Conservation (phyloP, 2,113 vertebrate genomes). For the Zosterops hypoxanthus region DNA sequence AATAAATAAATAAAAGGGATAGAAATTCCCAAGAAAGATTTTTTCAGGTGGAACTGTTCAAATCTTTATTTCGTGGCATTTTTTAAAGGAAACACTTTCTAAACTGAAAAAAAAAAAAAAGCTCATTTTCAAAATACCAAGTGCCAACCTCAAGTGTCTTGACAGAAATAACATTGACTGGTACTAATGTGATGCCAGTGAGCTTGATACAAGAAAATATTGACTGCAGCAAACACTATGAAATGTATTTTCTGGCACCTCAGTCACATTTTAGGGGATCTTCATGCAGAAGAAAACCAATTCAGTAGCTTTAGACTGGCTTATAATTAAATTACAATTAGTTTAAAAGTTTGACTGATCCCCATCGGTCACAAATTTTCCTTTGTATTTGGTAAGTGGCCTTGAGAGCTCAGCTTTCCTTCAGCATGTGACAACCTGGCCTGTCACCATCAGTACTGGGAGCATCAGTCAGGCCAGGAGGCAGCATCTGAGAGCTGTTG, state of each 20-base stretch:
- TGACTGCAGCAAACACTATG: background rate
- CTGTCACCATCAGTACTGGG: background rate
- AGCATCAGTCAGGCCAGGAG: background rate
- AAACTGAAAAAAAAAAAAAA: background rate
- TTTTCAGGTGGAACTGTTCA: background rate
- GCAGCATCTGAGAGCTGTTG: background rate
- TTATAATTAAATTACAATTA: background rate
- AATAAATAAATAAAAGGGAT: background rate
- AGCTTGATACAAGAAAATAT: background rate
- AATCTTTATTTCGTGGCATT: background rate
- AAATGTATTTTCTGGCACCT: background rate
- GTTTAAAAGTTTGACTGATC: background rate
- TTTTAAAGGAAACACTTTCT: background rate
- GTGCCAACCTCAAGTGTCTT: background rate
- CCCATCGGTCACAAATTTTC: background rate
- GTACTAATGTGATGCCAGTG: background rate
- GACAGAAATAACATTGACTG: background rate
- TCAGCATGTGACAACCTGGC: rapidly evolving
- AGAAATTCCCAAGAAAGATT: background rate
- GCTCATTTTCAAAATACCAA: background rate
- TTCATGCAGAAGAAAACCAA: background rate
- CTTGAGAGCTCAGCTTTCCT: background rate
- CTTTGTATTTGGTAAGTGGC: background rate
- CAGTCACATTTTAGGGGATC: background rate
- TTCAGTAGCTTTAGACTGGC: background rate